These are phyloP conservation scores for Ceratosolen fusciceps DNA, from an alignment of 1,140 invertebrate species.

Conservation along the genomic window DNA sequence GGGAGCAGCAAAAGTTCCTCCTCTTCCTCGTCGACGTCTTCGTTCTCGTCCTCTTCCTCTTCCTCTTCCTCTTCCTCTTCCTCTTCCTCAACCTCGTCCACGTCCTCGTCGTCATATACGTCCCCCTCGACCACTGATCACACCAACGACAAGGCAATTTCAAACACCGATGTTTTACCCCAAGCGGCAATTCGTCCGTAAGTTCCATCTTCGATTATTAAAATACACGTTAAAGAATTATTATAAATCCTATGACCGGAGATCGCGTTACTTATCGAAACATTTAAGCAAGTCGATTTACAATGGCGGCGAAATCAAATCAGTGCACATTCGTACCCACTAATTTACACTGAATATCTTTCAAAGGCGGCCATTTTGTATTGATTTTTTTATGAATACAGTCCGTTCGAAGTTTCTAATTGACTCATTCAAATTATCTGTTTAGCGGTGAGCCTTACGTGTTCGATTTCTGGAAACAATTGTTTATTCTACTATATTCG, in stretches of 20 bases:
- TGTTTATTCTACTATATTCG: no score
- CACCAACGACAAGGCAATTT: background rate
- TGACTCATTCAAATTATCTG: no score
- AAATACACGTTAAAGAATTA: background rate
- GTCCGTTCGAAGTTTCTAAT: no score
- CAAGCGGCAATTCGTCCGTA: constrained; percentile 15
- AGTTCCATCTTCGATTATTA: constrained; percentile 16
- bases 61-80: background rate
- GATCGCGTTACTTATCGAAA: background rate
- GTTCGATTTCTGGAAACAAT: no score
- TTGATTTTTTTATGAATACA: no score
- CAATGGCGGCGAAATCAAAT: no score
- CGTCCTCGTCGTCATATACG: background rate
- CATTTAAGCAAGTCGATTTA: background rate
- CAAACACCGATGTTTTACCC: constrained; percentile 7
- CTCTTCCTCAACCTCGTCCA: background rate
- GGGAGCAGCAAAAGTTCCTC: background rate
- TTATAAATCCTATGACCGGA: background rate
- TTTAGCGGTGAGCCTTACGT: no score
- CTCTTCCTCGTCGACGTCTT: background rate
- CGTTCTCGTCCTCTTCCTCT: background rate
- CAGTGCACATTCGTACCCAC: no score
- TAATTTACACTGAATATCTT: no score
- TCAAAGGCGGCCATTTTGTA: no score
- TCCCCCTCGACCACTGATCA: no score